These are phyloP conservation scores for Ruditapes philippinarum DNA, from an alignment of 1,140 invertebrate species.

Conservation along the genomic window DNA sequence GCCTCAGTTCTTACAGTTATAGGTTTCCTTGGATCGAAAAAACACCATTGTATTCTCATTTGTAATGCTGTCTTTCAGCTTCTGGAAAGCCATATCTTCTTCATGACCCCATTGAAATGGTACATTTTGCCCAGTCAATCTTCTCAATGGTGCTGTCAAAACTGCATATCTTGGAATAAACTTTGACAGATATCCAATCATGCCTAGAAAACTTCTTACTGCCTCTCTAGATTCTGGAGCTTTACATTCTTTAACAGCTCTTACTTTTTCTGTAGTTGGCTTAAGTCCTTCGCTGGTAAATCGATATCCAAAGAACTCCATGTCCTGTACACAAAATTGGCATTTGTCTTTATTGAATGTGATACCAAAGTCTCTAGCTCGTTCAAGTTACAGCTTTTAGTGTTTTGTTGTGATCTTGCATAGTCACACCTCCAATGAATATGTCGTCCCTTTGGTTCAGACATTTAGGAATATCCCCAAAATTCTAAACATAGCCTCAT, in stretches of 20 bases:
- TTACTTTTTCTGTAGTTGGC: slow-evolving; percentile 71
- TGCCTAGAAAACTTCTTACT: slow-evolving; percentile 73
- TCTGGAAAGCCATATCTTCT: slow-evolving; percentile 70
- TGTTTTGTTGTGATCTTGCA: slow-evolving; percentile 73
- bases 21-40: slow-evolving; percentile 61
- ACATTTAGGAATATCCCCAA: slow-evolving; percentile 65
- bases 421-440: slow-evolving; percentile 40
- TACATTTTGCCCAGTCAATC: slow-evolving; percentile 69
- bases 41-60: slow-evolving; percentile 49
- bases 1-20: slow-evolving; percentile 86
- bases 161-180: slow-evolving; percentile 76
- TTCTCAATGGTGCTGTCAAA: slow-evolving; percentile 70
- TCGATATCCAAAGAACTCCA: slow-evolving; percentile 70
- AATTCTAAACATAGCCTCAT: slow-evolving; percentile 65
- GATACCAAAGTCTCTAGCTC: slow-evolving; percentile 63
- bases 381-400: slow-evolving; percentile 64
- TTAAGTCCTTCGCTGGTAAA: slow-evolving; percentile 71
- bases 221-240: slow-evolving; percentile 68
- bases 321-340: slow-evolving; percentile 62
- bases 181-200: slow-evolving; percentile 73
- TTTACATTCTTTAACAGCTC: slow-evolving; percentile 67
- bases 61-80: slow-evolving; percentile 71
- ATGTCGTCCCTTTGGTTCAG: slow-evolving; percentile 67
- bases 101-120: slow-evolving; percentile 68
- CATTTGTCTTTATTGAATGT: slow-evolving; percentile 68